These are phyloP conservation scores for Chelonus formosanus DNA, from an alignment of 2,888 invertebrate species.

Conservation along the genomic window DNA sequence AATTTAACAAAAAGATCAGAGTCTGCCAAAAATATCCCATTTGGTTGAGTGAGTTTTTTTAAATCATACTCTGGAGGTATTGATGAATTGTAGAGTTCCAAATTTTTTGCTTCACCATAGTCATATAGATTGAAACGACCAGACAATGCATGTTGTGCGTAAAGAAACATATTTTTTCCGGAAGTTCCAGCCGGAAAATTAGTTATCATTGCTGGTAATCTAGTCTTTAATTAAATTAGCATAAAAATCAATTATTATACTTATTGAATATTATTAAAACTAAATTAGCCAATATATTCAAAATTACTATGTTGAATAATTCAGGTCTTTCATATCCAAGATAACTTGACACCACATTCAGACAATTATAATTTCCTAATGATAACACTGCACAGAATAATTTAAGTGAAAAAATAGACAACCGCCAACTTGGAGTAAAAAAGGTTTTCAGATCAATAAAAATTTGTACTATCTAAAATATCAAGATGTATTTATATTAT, in stretches of 20 bases:
- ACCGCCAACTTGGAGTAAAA: no score
- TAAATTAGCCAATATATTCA: neutral
- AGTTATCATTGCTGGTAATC: conserved; percentile 74
- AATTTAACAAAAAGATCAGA: conserved; percentile 79
- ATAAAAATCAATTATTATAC: neutral
- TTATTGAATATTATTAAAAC: neutral
- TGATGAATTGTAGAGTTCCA: conserved; percentile 68
- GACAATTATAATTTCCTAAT: no score
- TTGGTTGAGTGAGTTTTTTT: conserved; percentile 70
- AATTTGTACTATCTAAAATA: neutral
- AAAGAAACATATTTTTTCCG: conserved; percentile 77
- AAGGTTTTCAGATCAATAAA: no score
- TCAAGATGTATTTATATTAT: no score
- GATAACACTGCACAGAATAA: no score
- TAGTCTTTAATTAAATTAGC: conserved; percentile 56
- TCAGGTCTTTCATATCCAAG: neutral
- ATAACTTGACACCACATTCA: neutral
- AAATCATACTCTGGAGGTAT: conserved; percentile 74
- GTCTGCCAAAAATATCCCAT: conserved; percentile 73
- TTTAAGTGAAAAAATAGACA: no score
- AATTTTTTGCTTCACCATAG: conserved; percentile 72
- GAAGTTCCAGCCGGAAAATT: conserved; percentile 82
- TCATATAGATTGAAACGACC: conserved; percentile 76
- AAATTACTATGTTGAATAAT: neutral
- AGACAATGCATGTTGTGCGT: conserved; percentile 70